phyloP scores from a whole-genome alignment of 1,140 invertebrate genomes.

The Apocrypta bakeri region DNA sequence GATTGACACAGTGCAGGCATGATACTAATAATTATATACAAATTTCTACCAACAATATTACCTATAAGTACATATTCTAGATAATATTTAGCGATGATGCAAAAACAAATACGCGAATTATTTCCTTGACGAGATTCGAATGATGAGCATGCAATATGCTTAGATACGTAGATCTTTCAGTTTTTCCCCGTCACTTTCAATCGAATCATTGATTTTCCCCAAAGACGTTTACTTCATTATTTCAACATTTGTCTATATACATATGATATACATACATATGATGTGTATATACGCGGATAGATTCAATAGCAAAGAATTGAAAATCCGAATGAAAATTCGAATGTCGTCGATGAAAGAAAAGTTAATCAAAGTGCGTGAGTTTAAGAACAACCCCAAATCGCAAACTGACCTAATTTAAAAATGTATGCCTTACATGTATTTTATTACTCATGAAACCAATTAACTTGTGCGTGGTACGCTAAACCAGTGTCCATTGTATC shows the following conservation, averaged over 20 bases:
- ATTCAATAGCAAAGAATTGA: too few species aligned
- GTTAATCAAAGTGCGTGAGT: neutral
- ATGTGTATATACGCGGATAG: too few species aligned
- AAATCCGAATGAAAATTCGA: slow-evolving; percentile 9
- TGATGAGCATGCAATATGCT: neutral
- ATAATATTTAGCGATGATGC: neutral
- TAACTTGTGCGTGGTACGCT: slow-evolving; percentile 29
- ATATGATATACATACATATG: too few species aligned
- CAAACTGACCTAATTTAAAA: slow-evolving; percentile 30
- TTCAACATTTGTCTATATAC: too few species aligned
- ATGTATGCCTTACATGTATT: slow-evolving; percentile 34
- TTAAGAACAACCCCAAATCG: neutral
- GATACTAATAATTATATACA: neutral
- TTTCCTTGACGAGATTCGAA: slow-evolving; percentile 26
- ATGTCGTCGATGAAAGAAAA: slow-evolving; percentile 10
- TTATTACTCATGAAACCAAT: slow-evolving; percentile 22
- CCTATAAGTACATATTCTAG: slow-evolving; percentile 10
- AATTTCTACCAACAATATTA: slow-evolving; percentile 29
- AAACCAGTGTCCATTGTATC: slow-evolving; percentile 31
- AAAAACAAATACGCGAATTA: neutral
- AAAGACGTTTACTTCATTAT: too few species aligned
- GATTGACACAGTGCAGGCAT: neutral
- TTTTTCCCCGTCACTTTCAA: too few species aligned
- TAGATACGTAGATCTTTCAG: too few species aligned
- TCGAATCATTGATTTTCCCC: too few species aligned